Evolutionary conservation across 2,113 vertebrate species (phyloP).

Genomic region (Galbula dea): DNA sequence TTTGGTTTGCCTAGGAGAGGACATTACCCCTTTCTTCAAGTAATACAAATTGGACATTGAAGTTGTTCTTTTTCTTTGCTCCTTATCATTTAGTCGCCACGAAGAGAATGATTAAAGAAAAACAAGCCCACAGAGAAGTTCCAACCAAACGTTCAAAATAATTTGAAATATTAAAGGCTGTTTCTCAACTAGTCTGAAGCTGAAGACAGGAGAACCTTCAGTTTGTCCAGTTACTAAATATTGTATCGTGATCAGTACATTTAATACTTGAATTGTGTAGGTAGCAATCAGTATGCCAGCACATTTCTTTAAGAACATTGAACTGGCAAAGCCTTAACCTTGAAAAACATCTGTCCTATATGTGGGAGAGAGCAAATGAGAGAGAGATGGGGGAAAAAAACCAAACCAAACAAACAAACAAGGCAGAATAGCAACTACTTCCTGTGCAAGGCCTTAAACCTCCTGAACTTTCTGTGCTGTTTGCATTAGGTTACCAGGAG

Average conservation of each 20-base stretch:
- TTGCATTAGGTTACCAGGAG: not conserved
- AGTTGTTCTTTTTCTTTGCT: not conserved
- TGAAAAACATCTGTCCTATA: not conserved
- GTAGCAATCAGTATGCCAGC: not conserved
- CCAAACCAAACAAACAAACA: not conserved
- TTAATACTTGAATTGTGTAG: not conserved
- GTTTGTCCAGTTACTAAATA: not conserved
- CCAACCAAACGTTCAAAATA: not conserved
- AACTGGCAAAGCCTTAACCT: not conserved
- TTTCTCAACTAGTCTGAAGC: not conserved
- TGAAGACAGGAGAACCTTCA: not conserved
- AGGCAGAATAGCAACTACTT: not conserved
- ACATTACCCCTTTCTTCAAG: not conserved
- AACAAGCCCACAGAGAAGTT: constrained; percentile 4
- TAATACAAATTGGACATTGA: not conserved
- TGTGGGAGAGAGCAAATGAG: not conserved
- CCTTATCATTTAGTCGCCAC: not conserved
- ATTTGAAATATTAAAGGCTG: not conserved
- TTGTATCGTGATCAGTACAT: not conserved
- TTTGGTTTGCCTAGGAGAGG: not conserved
- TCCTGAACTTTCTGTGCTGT: not conserved
- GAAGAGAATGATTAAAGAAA: not conserved
- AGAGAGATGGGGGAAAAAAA: not conserved
- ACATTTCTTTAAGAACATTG: not conserved
- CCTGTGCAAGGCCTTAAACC: not conserved